Evolutionary conservation across 2,888 invertebrate species (phyloP).

Genomic region (Aspidapion aeneum): DNA sequence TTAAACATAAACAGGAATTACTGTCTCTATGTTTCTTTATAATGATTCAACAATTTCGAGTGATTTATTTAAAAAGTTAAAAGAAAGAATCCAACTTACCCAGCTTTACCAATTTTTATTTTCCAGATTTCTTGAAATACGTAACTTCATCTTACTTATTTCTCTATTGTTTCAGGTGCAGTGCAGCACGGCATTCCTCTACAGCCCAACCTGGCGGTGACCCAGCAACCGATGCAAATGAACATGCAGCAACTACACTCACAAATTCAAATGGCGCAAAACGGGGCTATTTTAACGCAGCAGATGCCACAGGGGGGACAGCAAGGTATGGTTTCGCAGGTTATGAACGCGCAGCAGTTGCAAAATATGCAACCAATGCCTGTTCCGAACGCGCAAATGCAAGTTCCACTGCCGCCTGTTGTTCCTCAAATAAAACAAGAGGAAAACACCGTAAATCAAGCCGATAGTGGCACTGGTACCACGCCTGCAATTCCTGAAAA

Average conservation of each 20-base stretch:
- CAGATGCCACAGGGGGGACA: conserved; percentile 43
- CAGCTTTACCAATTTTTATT: too few relatives aligned
- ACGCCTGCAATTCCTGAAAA: not conserved
- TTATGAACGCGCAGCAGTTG: conserved; percentile 38
- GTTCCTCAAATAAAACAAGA: not conserved
- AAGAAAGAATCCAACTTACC: too few relatives aligned
- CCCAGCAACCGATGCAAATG: conserved; percentile 48
- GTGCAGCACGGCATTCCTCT: conserved; percentile 58
- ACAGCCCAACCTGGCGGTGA: conserved; percentile 47
- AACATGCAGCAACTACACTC: conserved; percentile 59
- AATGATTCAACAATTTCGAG: too few relatives aligned
- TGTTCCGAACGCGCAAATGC: conserved; percentile 16
- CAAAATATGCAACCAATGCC: conserved; percentile 36
- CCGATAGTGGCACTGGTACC: not conserved
- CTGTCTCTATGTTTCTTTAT: too few relatives aligned
- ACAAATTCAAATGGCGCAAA: conserved; percentile 53
- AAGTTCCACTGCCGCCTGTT: conserved; percentile 3
- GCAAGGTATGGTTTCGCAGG: conserved; percentile 40
- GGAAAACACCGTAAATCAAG: not conserved
- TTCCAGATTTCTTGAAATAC: too few relatives aligned
- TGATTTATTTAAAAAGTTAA: too few relatives aligned
- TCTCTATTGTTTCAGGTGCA: not conserved
- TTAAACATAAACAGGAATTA: too few relatives aligned
- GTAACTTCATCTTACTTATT: too few relatives aligned
- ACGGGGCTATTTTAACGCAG: conserved; percentile 48